Base-by-base conservation (phyloP, 2,113 vertebrate species). In the Istiophorus platypterus region DNA sequence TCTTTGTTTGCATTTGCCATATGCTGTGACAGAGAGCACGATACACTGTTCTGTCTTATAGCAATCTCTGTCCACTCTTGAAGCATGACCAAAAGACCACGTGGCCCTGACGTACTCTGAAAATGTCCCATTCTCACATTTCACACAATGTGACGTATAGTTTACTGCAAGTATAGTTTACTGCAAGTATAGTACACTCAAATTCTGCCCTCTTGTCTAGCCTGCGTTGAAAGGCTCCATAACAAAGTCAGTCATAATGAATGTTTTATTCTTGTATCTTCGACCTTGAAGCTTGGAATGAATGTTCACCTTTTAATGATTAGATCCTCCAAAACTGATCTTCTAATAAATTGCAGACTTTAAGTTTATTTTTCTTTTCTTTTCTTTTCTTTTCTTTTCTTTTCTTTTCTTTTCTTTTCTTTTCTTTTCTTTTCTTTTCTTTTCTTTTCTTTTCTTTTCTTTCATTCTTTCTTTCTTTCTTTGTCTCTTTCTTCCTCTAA, bases 291-390 rank as follows among this genome's bases (percentile, higher is more conserved):
- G 84, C 78, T 83, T 66, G 67, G 29, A 87, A 52, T 37, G 75
- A 84, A 72, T 59, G 84, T 75, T 87, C 54, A 64, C 81, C 72
- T 63, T 85, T 89, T 87, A 93, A 93, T 92, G 90, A 91, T 93
- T 87, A 93, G 47, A 75, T 91, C 73, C 77, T 70, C 88, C 76
- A 84, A 79, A 90, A 90, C 85, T 78, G 81, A 74, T 91, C 74
- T 42, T 61, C 59, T 73, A 51, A 56, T 72, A 91, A 94, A 94
- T 88, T 90, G 87, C 91, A 93, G 66, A 75, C 52, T 76, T 64
- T 84, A 54, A 4, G 12, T 58, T 65, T 80, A 63, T 49, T 54
- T 49, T 54, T 72, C 63, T 17, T 66, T 47, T 37, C 29, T n/a
- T 58, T 65, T 82, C 63, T 42, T 47, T 41, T n/a, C n/a, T 11